These are phyloP conservation scores for Metalampra italica DNA, from an alignment of 2,888 invertebrate species.

Conservation along the genomic window DNA sequence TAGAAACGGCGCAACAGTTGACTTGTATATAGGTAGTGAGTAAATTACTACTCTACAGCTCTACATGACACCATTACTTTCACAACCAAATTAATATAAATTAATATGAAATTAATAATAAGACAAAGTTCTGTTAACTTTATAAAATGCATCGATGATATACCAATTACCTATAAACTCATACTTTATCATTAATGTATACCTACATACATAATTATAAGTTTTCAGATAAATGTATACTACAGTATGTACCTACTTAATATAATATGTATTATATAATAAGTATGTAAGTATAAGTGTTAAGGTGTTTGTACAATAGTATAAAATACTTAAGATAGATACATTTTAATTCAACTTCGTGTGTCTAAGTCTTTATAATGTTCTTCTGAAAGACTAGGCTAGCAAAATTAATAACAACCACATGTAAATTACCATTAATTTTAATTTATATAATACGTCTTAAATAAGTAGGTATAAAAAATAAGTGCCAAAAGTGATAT, in stretches of 20 bases:
- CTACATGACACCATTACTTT: constrained; percentile 1
- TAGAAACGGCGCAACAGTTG: too few species aligned
- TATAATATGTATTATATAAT: too few species aligned
- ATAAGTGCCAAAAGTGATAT: constrained; percentile 8
- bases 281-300: too few species aligned
- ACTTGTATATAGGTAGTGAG: too few species aligned
- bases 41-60: not conserved
- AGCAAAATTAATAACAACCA: constrained; percentile 31
- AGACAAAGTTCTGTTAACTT: not conserved
- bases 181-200: not conserved
- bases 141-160: not conserved
- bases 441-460: constrained; percentile 18
- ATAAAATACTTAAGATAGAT: not conserved
- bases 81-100: constrained; percentile 3
- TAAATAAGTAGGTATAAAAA: constrained; percentile 8
- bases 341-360: not conserved
- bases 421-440: constrained; percentile 26
- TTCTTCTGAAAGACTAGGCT: constrained; percentile 35
- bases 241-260: constrained; percentile 13
- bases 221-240: constrained; percentile 23
- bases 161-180: not conserved
- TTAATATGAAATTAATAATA: not conserved
- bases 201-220: constrained; percentile 9
- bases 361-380: not conserved
- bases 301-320: too few species aligned